Base-by-base conservation (phyloP, 2,797 vertebrate species). In the Gymnocypris eckloni region DNA sequence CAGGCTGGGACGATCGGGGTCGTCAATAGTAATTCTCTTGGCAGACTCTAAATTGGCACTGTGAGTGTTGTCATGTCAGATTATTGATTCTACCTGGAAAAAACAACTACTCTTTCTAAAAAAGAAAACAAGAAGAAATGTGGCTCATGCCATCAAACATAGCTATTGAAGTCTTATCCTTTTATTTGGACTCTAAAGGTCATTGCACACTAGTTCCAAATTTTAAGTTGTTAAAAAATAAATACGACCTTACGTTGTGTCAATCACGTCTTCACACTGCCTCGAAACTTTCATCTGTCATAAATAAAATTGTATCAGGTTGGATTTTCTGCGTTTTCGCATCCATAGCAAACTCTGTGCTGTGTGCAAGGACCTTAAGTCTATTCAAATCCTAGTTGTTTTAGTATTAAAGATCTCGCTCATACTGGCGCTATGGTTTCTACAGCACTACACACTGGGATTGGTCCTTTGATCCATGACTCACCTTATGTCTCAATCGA, bases 401-500 rank as follows among this genome's bases (percentile, higher is more conserved):
- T 75, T 18, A 22, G 33, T 52, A 61, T 86, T 64, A 61, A 25
- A 67, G 16, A 67, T 67, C 48, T 56, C 33, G 82, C 25, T 52
- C 90, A 52, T 83, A 87, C 71, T 91, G 92, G 86, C 84, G 80
- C 82, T 84, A 37, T 86, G 85, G 48, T 73, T 11, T 84, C 85
- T 89, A 89, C 76, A 72, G 78, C 88, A 90, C 82, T 82, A 82
- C 87, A 86, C 87, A 86, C 81, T 84, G 78, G 64, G 89, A 82
- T 90, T 91, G 85, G 25, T 84, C 86, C 70, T 83, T 83, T 90
- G 89, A 91, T 89, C 90, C 92, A 88, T 88, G 90, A 95, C 95
- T 96, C 94, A 96, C 95, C 95, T 96, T 91, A 94, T 86, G 90
- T 93, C 93, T 95, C 93, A 95, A 94, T 91, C 92, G 94, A 95